phyloP scores from a whole-genome alignment of 2,797 vertebrate species.

The Sus cebifrons region DNA sequence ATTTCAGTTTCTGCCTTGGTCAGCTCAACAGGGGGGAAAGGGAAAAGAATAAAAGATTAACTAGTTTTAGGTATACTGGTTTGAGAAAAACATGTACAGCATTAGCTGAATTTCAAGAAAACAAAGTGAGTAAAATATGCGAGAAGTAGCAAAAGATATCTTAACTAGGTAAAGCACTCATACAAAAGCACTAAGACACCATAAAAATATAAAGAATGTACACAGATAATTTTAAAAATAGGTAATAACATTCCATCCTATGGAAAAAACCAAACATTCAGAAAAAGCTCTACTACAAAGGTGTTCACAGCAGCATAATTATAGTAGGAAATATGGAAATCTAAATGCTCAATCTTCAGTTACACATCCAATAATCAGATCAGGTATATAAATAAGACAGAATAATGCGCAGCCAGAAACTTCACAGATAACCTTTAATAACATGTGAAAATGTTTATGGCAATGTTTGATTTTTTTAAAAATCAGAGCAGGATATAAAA shows the following conservation, averaged over 20 bases:
- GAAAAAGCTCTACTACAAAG: not conserved
- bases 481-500: slow-evolving; percentile 43
- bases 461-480: not conserved
- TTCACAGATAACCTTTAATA: slow-evolving; percentile 21
- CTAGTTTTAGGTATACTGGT: not conserved
- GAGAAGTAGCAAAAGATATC: slow-evolving; percentile 17
- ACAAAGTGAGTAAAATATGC: not conserved
- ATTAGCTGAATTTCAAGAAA: slow-evolving; percentile 29
- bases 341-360: not conserved
- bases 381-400: not conserved
- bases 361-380: not conserved
- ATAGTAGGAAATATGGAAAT: not conserved
- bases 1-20: not conserved
- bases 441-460: not conserved
- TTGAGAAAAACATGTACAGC: not conserved
- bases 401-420: not conserved
- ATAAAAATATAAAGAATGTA: slow-evolving; percentile 21
- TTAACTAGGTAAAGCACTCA: not conserved
- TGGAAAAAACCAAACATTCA: slow-evolving; percentile 6
- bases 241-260: not conserved
- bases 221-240: not conserved
- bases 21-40: not conserved
- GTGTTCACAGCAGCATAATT: not conserved
- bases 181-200: not conserved
- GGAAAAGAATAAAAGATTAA: not conserved